A percentile compares a stretch with the other conserved stretches of the same genome.
Evolutionary conservation across 2,797 vertebrate species (phyloP).

Genomic region (Trachops cirrhosus): DNA sequence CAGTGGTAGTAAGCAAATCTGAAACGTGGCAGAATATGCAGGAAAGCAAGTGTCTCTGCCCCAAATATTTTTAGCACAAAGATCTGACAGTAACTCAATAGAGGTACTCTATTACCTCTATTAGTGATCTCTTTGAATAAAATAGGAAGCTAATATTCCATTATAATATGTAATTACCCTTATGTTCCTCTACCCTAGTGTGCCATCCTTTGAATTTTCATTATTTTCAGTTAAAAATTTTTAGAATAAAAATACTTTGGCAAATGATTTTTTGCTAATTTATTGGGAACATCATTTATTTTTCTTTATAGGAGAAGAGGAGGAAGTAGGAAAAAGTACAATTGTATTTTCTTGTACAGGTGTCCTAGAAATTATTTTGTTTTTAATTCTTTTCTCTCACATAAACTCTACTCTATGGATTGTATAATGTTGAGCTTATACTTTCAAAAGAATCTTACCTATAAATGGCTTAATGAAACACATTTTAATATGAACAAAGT

Average conservation of each 20-base stretch:
- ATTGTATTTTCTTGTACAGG: slow-evolving; percentile 18
- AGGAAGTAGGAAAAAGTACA: background rate
- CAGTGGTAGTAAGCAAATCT: slow-evolving; percentile 16
- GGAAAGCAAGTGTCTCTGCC: background rate
- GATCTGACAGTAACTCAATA: background rate
- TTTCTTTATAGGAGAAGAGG: background rate
- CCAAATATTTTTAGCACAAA: background rate
- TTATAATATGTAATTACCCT: background rate
- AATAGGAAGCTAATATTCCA: slow-evolving; percentile 22
- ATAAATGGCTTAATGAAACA: background rate
- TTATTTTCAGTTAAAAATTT: slow-evolving; percentile 31
- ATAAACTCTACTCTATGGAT: background rate
- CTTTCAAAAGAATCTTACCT: background rate
- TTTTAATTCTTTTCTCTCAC: background rate
- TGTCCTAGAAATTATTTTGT: background rate
- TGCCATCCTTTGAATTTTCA: slow-evolving; percentile 20
- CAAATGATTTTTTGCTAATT: background rate
- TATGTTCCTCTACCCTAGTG: background rate
- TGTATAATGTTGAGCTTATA: background rate
- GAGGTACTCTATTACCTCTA: background rate
- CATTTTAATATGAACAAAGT: slow-evolving; percentile 12
- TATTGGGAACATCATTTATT: background rate
- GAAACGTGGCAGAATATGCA: background rate
- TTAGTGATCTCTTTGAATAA: slow-evolving; percentile 23
- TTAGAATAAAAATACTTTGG: background rate